Base-by-base conservation (phyloP, 2,888 invertebrate genomes). In the Mantis religiosa region DNA sequence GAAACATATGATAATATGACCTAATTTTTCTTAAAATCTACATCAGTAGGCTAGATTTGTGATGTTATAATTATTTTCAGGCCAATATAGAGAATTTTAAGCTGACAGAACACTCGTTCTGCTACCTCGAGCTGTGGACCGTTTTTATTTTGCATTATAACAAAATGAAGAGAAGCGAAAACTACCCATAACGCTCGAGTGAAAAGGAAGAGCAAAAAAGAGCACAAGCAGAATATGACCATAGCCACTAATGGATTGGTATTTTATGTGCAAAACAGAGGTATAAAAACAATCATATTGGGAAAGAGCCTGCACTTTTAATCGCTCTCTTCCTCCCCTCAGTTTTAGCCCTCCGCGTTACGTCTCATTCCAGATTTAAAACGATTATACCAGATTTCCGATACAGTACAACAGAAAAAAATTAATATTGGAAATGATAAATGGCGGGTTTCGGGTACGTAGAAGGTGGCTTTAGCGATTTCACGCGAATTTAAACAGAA, bases 161-260 rank as follows among this genome's bases (percentile, higher is more conserved):
- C 54, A 71, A 71, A 71, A 71, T 71, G 54, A 71, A 71, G 54
- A 71, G 54, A 71, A 71, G 54, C 54, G 54, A 71, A 41, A 41
- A 41, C 41, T 41, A 6, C 41, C 41, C 41, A 41, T 71, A 71
- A 71, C 54, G 20, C 54, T 20, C 54, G 54, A 71, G 54, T 71
- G 54, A 71, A 71, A 71, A 71, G 25, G 54, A 71, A 71, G 54
- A 25, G 54, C 20, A 71, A 71, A 71, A 71, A 71, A 71, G 20
- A 20, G 20, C 54, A 71, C 15, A 71, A 20, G 54, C 54, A 71
- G 54, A 71, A 71, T 71, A 71, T 71, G 54, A 71, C 85, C 15
- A n/a, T 86, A 82, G 30, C 25, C 87, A 82, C 82, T 87, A 87
- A 87, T 87, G 87, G 87, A 87, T 87, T 82, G 82, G 54, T 71